Percentiles rank a stretch among this genome's conserved stretches.
phyloP scores from a whole-genome alignment of 1,140 invertebrate species.

The Drosophila insularis region DNA sequence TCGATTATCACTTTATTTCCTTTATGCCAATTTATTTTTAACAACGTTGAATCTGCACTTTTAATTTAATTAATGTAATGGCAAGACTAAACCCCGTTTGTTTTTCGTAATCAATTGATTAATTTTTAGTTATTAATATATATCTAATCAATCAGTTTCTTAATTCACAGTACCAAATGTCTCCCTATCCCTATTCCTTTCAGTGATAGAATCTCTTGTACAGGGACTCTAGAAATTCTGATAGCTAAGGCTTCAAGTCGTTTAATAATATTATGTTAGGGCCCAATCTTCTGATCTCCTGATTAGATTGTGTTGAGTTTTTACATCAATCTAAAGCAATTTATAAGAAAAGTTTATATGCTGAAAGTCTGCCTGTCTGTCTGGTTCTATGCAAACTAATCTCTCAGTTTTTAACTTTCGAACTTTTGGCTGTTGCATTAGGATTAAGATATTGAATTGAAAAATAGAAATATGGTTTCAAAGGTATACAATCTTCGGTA shows the following conservation, averaged over 20 bases:
- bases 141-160: not conserved
- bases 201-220: not conserved
- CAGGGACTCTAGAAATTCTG: not conserved
- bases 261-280: too few relatives aligned
- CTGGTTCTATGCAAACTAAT: too few relatives aligned
- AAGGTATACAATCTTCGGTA: too few relatives aligned
- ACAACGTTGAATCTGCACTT: not conserved
- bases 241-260: not conserved
- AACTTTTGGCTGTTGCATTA: too few relatives aligned
- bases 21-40: not conserved
- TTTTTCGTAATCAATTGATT: not conserved
- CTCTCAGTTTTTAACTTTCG: too few relatives aligned
- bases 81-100: not conserved
- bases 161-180: not conserved
- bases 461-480: too few relatives aligned
- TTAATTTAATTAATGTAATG: not conserved
- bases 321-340: too few relatives aligned
- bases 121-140: not conserved
- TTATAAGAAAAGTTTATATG: too few relatives aligned
- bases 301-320: too few relatives aligned
- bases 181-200: not conserved
- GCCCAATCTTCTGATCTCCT: too few relatives aligned
- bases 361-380: too few relatives aligned
- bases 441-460: too few relatives aligned
- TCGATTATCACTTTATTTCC: not conserved